Percentiles rank a stretch among this genome's conserved stretches.
Conservation (phyloP, 2,113 vertebrate genomes). For the Spea multiplicata region DNA sequence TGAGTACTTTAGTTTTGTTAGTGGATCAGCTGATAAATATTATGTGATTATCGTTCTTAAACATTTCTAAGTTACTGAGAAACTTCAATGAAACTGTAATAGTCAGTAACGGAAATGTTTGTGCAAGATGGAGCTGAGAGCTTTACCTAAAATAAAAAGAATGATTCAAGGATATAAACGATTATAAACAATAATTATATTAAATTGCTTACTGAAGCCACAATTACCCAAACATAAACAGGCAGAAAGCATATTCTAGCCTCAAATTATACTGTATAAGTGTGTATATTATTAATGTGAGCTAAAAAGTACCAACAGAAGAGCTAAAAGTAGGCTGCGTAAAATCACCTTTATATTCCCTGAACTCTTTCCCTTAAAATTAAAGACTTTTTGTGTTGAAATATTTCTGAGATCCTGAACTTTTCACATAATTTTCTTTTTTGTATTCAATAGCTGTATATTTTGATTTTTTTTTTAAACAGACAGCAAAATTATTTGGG, state of each 20-base stretch:
- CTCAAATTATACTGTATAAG: background rate
- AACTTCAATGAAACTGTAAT: too few relatives aligned
- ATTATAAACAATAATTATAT: constrained; percentile 17
- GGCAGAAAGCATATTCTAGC: background rate
- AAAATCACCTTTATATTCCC: background rate
- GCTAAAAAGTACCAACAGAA: background rate
- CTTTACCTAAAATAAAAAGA: background rate
- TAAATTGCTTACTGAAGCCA: background rate
- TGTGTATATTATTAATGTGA: constrained; percentile 3
- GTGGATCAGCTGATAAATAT: too few relatives aligned
- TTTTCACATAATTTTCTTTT: too few relatives aligned
- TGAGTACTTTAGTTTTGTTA: too few relatives aligned
- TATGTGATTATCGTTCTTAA: too few relatives aligned
- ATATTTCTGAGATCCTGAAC: background rate
- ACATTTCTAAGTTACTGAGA: too few relatives aligned
- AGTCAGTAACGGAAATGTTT: background rate
- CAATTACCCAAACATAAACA: constrained; percentile 1
- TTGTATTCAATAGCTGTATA: too few relatives aligned
- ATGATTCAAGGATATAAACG: constrained; percentile 2
- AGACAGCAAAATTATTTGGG: too few relatives aligned
- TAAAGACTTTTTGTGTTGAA: background rate
- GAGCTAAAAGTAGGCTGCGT: constrained; percentile 17
- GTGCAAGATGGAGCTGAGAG: too few relatives aligned
- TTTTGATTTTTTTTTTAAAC: too few relatives aligned
- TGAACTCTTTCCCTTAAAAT: constrained; percentile 29